Base-by-base conservation (phyloP, 2,888 invertebrate species). In the Poecilobothrus nobilitatus region DNA sequence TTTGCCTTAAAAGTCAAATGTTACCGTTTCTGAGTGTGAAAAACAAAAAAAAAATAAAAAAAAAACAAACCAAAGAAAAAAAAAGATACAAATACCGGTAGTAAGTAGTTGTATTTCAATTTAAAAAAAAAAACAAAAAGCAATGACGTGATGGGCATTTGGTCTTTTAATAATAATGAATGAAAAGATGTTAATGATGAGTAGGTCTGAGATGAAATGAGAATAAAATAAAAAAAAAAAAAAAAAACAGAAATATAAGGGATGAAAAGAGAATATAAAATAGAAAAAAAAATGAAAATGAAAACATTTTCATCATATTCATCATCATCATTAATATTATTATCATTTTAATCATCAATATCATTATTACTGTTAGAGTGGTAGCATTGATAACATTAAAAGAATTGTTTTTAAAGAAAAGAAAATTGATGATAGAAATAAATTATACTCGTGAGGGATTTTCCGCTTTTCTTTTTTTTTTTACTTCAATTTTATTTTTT, bases 341-440 rank as follows among this genome's bases (percentile, higher is more conserved):
- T n/a, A 53, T 53, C 53, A 53, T 53, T 53, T 6, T 12, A 6
- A 53, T 53, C 53, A 53, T 12, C 53, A 53, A 12, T 53, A 18
- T 6, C 5, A 27, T 27, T 27, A 27, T 27, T 53, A 53, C n/a
- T 18, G 2, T 53, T 12, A 27, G 12, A 53, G 53, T 53, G 15
- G 7, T 15, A n/a, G 18, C 9, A 37, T 37, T 53, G 27, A 27
- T 53, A 18, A 2, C 18, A 9, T 53, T 53, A 53, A 53, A 37
- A 37, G 37, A 37, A 37, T 5, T n/a, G n/a, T n/a, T n/a, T n/a
- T n/a, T n/a, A n/a, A n/a, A 18, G 18, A 53, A 53, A 53, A 53
- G 18, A 53, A 53, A 53, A 53, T 53, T 53, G 53, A 53, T 53
- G 53, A 53, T 53, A 18, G 53, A 53, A 53, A 53, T 53, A 53